Percentiles rank a stretch among this genome's conserved stretches.
phyloP scores from a whole-genome alignment of 2,888 invertebrate species.

The Protonemura montana region DNA sequence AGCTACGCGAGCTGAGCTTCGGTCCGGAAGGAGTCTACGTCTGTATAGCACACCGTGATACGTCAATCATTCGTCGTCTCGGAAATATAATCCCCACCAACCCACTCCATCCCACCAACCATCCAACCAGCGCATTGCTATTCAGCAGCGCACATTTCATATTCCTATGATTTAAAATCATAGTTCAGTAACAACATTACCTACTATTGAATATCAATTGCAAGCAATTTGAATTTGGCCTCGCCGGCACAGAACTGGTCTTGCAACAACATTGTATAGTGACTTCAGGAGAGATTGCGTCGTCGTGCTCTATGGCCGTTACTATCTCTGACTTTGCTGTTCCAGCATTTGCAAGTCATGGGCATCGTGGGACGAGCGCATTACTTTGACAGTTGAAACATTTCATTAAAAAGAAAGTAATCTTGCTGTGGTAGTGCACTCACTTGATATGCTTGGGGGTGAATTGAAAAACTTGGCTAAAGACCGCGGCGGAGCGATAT shows the following conservation, averaged over 20 bases:
- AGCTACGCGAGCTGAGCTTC: neutral
- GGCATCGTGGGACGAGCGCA: neutral
- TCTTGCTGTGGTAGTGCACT: neutral
- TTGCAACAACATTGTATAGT: neutral
- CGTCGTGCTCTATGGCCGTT: neutral
- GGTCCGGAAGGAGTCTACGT: neutral
- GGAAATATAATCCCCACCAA: neutral
- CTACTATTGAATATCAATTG: neutral
- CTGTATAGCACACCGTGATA: neutral
- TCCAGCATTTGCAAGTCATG: neutral
- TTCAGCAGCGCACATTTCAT: neutral
- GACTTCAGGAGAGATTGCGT: neutral
- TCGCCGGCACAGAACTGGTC: neutral
- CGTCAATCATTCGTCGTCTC: neutral
- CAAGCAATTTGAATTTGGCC: neutral
- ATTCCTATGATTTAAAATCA: neutral
- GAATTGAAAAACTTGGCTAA: neutral
- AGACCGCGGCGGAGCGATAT: neutral
- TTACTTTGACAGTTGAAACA: slow-evolving; percentile 12
- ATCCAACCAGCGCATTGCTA: neutral
- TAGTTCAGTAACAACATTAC: neutral
- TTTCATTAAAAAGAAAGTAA: slow-evolving; percentile 7
- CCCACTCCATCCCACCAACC: neutral
- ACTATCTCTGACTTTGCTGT: neutral
- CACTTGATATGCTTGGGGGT: neutral